Evolutionary conservation across 2,113 vertebrate genomes (phyloP), one percentile per base, ranked within the genome.

Genomic region (Zosterops pallidus): DNA sequence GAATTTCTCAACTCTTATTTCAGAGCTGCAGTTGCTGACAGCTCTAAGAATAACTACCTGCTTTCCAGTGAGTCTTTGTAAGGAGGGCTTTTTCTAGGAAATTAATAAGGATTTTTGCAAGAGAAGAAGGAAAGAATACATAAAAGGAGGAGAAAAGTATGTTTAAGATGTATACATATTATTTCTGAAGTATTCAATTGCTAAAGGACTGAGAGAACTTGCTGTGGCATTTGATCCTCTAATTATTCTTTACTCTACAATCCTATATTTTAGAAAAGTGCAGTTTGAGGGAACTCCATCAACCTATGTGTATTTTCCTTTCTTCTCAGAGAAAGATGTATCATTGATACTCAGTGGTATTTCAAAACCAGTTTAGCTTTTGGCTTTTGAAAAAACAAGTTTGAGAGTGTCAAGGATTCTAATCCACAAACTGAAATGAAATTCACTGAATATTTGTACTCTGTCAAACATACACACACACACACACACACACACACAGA

Each of bases 151-250:
- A 59, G 80, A 94, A 96, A 26, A 57, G 39, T 92, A 94, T 96
- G 75, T 96, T 96, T 95, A 91, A 94, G 84, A 68, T 83, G 14
- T 35, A 84, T 31, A 5, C 16, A 31, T 81, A 60, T 81, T 89
- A 96, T 85, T 95, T 97, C 82, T 84, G 70, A 95, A 97, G 84
- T 95, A 96, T 95, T 97, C 94, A 95, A 69, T 77, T 86, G 68
- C 88, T 95, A 91, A 96, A 92, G 47, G 92, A 80, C 64, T 28
- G 74, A 87, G 88, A 97, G 83, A 95, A 95, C 71, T 95, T 97
- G 70, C 94, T 96, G 79, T 94, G 83, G 95, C 90, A 95, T 63
- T 97, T 97, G 92, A 96, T 96, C 90, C 94, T 97, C 81, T 84
- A 88, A 67, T 52, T 92, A 67, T 89, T 91, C 59, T 90, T 94